phyloP scores from a whole-genome alignment of 2,888 invertebrate genomes.

The Hypsopygia costalis region DNA sequence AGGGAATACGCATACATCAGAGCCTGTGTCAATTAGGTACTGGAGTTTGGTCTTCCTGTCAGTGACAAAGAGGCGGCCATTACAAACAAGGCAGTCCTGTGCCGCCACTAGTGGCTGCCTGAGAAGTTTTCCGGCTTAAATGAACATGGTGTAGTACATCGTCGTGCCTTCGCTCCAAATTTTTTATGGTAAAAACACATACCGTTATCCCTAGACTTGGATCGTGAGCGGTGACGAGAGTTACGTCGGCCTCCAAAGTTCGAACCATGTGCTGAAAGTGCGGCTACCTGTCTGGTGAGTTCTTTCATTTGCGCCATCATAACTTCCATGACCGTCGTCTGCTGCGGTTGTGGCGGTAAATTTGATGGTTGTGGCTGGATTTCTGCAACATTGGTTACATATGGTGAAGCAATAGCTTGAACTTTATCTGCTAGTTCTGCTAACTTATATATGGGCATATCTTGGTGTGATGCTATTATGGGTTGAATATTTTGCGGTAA shows the following conservation, averaged over 20 bases:
- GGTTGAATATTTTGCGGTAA: slow-evolving; percentile 15
- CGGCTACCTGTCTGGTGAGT: too few species aligned
- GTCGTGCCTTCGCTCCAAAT: slow-evolving; percentile 1
- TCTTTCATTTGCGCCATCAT: too few species aligned
- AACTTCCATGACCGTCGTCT: too few species aligned
- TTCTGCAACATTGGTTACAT: background rate
- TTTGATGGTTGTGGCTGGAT: too few species aligned
- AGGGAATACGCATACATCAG: slow-evolving; percentile 23
- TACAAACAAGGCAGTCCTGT: slow-evolving; percentile 14
- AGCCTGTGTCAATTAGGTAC: background rate
- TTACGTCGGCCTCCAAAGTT: too few species aligned
- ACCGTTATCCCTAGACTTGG: too few species aligned
- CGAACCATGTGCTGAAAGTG: too few species aligned
- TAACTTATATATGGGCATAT: slow-evolving; percentile 3
- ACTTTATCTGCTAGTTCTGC: slow-evolving; percentile 10
- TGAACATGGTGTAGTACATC: slow-evolving; percentile 11
- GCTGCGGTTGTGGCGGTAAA: too few species aligned
- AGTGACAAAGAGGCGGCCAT: slow-evolving; percentile 8
- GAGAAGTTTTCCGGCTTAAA: slow-evolving; percentile 15
- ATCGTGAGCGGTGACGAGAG: too few species aligned
- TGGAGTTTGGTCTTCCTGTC: slow-evolving; percentile 14
- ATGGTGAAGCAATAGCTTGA: slow-evolving; percentile 6
- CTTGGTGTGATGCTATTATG: slow-evolving; percentile 14
- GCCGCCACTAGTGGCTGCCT: slow-evolving; percentile 19
- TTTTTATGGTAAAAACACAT: background rate